Conservation (phyloP, 2,113 vertebrate species). For the Heterotis niloticus region DNA sequence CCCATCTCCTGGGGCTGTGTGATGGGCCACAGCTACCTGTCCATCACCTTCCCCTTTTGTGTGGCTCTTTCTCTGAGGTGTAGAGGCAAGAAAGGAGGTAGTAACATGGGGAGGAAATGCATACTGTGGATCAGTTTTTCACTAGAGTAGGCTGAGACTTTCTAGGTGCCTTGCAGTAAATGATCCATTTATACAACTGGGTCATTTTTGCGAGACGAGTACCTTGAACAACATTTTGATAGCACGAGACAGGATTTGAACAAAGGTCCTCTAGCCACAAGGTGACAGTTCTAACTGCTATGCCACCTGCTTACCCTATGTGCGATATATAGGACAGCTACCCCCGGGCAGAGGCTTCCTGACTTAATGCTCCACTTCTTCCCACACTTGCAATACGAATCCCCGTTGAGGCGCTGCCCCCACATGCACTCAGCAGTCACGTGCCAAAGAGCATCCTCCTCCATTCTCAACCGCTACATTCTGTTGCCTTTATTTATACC, state of each 20-base stretch:
- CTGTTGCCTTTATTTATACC: background rate
- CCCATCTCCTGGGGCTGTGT: background rate
- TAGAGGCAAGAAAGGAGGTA: conserved; percentile 35
- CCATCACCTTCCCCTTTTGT: no score
- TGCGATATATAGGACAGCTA: conserved; percentile 51
- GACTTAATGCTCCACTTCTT: conserved; percentile 53
- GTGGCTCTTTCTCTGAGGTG: no score
- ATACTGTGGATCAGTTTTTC: conserved; percentile 61
- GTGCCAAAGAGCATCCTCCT: no score
- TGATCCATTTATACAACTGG: no score
- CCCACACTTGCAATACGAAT: conserved; percentile 29
- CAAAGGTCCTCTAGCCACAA: no score
- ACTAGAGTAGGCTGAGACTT: conserved; percentile 45
- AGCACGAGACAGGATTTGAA: no score
- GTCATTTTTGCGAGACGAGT: no score
- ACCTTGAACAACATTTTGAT: no score
- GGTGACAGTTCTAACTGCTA: no score
- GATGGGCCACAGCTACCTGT: background rate
- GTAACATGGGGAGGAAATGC: conserved; percentile 55
- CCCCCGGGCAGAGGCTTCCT: conserved; percentile 44
- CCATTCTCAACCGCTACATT: background rate
- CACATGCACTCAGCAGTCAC: conserved; percentile 26
- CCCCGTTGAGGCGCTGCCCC: conserved; percentile 31
- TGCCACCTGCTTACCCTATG: no score
- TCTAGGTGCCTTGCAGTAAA: no score